Conservation (phyloP, 2,113 vertebrate genomes). For the Tenrec ecaudatus region DNA sequence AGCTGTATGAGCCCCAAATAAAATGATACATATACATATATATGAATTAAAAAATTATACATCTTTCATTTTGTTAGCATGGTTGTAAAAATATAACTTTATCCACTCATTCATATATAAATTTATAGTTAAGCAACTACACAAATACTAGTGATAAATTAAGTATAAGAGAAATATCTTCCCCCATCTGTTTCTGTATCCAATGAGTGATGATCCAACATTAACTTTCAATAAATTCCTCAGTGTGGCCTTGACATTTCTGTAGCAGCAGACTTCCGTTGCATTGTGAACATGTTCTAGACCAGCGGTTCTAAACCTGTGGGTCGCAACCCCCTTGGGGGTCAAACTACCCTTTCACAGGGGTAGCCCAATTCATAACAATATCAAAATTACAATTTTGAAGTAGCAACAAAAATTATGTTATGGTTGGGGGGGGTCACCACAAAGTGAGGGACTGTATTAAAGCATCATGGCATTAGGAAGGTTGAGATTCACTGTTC, state of each 20-base stretch:
- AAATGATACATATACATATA: not conserved
- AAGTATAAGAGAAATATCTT: conserved; percentile 55
- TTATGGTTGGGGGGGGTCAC: too few relatives aligned
- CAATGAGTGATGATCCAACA: conserved; percentile 52
- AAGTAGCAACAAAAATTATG: too few relatives aligned
- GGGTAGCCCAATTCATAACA: too few relatives aligned
- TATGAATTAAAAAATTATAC: not conserved
- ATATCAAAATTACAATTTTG: too few relatives aligned
- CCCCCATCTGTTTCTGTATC: not conserved
- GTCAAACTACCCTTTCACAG: too few relatives aligned
- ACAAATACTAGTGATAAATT: not conserved
- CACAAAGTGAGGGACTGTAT: too few relatives aligned
- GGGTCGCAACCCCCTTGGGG: too few relatives aligned
- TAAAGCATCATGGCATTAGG: too few relatives aligned
- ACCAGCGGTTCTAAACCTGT: not conserved
- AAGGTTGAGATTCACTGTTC: too few relatives aligned
- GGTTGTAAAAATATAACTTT: conserved; percentile 59
- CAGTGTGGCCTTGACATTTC: conserved; percentile 67
- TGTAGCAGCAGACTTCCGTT: conserved; percentile 37
- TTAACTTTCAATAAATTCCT: conserved; percentile 48
- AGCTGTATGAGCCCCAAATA: too few relatives aligned
- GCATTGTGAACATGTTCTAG: conserved; percentile 61
- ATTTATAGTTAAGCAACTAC: not conserved
- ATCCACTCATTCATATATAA: not conserved
- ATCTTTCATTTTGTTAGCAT: not conserved